phyloP scores from a whole-genome alignment of 2,113 vertebrate species.

The Bufo gargarizans region DNA sequence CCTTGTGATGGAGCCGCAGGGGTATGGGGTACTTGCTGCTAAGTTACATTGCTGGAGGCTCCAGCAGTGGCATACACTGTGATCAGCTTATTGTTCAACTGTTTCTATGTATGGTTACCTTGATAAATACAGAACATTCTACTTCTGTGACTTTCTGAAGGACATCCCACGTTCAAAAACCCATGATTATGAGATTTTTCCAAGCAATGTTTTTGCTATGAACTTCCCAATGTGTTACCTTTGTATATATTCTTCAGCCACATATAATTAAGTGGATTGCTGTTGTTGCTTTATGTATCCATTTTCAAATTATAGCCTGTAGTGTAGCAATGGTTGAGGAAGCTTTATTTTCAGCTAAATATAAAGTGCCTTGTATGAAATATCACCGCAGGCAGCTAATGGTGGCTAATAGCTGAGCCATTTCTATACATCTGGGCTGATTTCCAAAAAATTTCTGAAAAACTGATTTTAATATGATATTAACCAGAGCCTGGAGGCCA shows the following conservation, averaged over 20 bases:
- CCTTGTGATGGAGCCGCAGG: too few species aligned
- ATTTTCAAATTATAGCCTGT: not conserved
- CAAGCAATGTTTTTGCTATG: not conserved
- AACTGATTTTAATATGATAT: constrained; percentile 57
- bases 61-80: too few species aligned
- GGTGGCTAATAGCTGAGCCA: constrained; percentile 43
- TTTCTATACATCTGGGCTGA: constrained; percentile 48
- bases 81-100: too few species aligned
- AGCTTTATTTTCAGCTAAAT: constrained; percentile 27
- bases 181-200: not conserved
- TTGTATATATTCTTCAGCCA: not conserved
- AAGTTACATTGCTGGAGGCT: too few species aligned
- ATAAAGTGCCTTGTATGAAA: constrained; percentile 26
- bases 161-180: not conserved
- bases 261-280: constrained; percentile 15
- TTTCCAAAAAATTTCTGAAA: constrained; percentile 48
- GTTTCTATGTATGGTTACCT: too few species aligned
- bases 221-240: not conserved
- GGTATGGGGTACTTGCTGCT: too few species aligned
- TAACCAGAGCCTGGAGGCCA: constrained; percentile 44
- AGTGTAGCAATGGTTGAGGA: constrained; percentile 3
- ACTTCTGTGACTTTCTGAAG: too few species aligned
- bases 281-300: not conserved
- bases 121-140: too few species aligned
- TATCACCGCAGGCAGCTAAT: constrained; percentile 53